Percentiles rank a stretch among this genome's conserved stretches.
Conservation (phyloP, 2,113 vertebrate genomes). For the Notarius lentiginosus region DNA sequence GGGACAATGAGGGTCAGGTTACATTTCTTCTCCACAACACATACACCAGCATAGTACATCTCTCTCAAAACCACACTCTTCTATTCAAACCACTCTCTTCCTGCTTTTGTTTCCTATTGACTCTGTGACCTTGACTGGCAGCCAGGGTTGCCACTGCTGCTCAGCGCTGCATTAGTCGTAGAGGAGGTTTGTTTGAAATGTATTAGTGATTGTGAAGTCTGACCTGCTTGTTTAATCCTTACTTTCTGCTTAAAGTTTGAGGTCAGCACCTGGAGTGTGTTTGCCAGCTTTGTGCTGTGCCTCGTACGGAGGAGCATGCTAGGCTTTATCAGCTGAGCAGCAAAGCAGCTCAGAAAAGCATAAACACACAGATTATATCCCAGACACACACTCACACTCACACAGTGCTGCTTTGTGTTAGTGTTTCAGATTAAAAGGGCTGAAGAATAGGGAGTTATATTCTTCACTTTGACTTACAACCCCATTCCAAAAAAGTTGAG, state of each 20-base stretch:
- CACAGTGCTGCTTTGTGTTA: constrained; percentile 10
- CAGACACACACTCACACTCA: constrained; percentile 8
- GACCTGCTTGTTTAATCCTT: constrained; percentile 12
- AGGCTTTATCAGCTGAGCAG: constrained; percentile 24
- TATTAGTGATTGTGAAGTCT: constrained; percentile 14
- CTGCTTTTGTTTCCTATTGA: not conserved
- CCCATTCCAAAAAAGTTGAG: no score
- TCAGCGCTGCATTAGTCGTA: constrained; percentile 2
- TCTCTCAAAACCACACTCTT: not conserved
- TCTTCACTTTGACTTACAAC: not conserved
- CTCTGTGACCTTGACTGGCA: constrained; percentile 34
- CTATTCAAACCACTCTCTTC: not conserved
- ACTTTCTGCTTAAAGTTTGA: constrained; percentile 7
- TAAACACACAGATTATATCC: constrained; percentile 3
- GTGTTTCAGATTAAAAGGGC: constrained; percentile 4
- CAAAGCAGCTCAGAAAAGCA: not conserved
- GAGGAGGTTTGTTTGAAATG: constrained; percentile 16
- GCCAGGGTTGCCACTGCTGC: not conserved
- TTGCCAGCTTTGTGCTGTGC: not conserved
- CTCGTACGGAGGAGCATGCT: not conserved
- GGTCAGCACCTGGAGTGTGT: constrained; percentile 33
- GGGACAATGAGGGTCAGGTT: constrained; percentile 18
- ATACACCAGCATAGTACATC: not conserved
- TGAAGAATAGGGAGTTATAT: constrained; percentile 1
- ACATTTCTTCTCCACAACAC: constrained; percentile 25